These are phyloP conservation scores for Chaetogeoica ovagalla DNA, from an alignment of 2,888 invertebrate genomes.

Conservation along the genomic window DNA sequence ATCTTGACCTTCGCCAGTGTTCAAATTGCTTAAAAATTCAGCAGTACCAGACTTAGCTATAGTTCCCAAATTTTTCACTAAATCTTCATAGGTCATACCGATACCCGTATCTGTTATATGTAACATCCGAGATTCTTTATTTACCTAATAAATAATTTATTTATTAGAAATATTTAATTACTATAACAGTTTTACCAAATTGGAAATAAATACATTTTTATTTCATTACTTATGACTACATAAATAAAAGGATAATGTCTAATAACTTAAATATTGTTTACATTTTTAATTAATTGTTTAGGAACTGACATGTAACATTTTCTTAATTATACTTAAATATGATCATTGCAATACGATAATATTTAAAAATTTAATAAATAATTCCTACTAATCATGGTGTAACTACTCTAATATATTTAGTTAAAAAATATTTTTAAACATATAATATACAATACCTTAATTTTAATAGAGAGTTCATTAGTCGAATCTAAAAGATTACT, in stretches of 20 bases:
- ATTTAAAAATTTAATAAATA: too few species aligned
- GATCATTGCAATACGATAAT: too few species aligned
- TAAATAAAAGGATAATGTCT: too few species aligned
- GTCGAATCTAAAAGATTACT: constrained; percentile 75
- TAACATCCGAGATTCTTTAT: constrained; percentile 86
- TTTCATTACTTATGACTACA: too few species aligned
- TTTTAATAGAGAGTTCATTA: constrained; percentile 84
- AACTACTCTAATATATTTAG: too few species aligned
- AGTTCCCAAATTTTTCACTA: constrained; percentile 94
- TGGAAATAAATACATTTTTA: too few species aligned
- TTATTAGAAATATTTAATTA: constrained; percentile 10
- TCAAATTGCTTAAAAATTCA: constrained; percentile 91
- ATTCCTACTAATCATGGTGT: too few species aligned
- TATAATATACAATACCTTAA: constrained; percentile 64
- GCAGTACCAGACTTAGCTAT: constrained; percentile 98
- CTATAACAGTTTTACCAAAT: neutral
- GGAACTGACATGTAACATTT: too few species aligned
- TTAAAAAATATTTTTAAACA: neutral
- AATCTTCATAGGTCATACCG: constrained; percentile 94
- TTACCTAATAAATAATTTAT: constrained; percentile 64
- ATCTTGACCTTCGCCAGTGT: constrained; percentile 65
- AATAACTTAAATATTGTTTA: too few species aligned
- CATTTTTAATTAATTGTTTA: too few species aligned
- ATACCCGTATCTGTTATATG: constrained; percentile 96
- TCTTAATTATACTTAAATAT: too few species aligned